Percentiles rank a stretch among this genome's conserved stretches.
These are phyloP conservation scores for Papilio machaon DNA, from an alignment of 1,140 invertebrate species.

Conservation along the genomic window DNA sequence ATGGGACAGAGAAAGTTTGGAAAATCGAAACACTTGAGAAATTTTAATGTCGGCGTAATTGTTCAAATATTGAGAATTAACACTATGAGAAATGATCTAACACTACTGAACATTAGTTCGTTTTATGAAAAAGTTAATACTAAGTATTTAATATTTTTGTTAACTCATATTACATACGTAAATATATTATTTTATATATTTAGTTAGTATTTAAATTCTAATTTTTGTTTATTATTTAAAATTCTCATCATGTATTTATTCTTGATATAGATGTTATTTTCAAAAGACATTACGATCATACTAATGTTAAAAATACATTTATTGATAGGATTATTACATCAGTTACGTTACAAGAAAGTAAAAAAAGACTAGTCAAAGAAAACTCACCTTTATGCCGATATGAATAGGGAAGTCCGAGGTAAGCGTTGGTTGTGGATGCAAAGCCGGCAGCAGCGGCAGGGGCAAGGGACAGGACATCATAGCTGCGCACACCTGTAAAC, in stretches of 20 bases:
- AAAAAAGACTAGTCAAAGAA: background rate
- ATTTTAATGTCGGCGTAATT: background rate
- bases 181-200: too few relatives aligned
- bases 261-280: too few relatives aligned
- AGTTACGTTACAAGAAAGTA: background rate
- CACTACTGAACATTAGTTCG: too few relatives aligned
- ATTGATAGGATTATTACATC: background rate
- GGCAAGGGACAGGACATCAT: conserved; percentile 86
- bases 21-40: background rate
- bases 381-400: conserved; percentile 84
- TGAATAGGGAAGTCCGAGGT: conserved; percentile 84
- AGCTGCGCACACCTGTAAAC: conserved; percentile 82
- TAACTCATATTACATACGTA: too few relatives aligned
- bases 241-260: too few relatives aligned
- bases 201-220: too few relatives aligned
- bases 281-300: too few relatives aligned
- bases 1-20: background rate
- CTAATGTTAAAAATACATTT: background rate
- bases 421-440: conserved; percentile 83
- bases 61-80: background rate
- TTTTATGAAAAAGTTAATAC: too few relatives aligned
- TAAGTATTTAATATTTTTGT: too few relatives aligned
- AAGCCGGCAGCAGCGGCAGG: conserved; percentile 83
- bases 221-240: too few relatives aligned
- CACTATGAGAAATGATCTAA: too few relatives aligned